Conservation (phyloP, 2,888 invertebrate genomes). For the Lasius platythorax region DNA sequence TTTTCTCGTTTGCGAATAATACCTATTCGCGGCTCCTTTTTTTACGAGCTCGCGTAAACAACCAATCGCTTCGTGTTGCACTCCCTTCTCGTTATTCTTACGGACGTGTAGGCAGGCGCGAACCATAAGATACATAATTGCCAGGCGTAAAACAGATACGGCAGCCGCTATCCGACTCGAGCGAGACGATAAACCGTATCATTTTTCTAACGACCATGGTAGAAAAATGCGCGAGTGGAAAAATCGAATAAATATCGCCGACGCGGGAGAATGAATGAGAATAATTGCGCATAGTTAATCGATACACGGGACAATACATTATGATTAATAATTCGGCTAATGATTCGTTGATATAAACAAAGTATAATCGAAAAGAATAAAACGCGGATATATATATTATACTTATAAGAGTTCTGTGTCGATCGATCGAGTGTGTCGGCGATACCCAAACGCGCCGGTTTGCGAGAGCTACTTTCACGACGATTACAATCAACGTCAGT, state of each 20-base stretch:
- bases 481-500: slow-evolving; percentile 46
- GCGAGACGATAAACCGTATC: neutral
- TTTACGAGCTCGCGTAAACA: neutral
- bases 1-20: slow-evolving; percentile 54
- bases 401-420: neutral
- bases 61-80: slow-evolving; percentile 8
- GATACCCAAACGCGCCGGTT: slow-evolving; percentile 4
- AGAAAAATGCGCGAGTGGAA: neutral
- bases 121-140: slow-evolving; percentile 22
- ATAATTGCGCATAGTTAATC: slow-evolving; percentile 11
- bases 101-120: neutral
- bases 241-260: neutral
- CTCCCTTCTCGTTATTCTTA: slow-evolving; percentile 8
- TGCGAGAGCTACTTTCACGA: slow-evolving; percentile 13
- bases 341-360: slow-evolving; percentile 12
- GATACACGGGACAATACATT: neutral
- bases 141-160: slow-evolving; percentile 10
- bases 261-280: neutral
- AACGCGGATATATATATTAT: neutral
- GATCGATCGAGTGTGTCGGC: neutral
- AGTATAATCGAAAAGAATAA: neutral
- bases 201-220: neutral
- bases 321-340: neutral
- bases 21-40: neutral
- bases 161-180: neutral